Evolutionary conservation across 2,888 invertebrate species (phyloP).

Genomic region (Dicranocentrus wangi): DNA sequence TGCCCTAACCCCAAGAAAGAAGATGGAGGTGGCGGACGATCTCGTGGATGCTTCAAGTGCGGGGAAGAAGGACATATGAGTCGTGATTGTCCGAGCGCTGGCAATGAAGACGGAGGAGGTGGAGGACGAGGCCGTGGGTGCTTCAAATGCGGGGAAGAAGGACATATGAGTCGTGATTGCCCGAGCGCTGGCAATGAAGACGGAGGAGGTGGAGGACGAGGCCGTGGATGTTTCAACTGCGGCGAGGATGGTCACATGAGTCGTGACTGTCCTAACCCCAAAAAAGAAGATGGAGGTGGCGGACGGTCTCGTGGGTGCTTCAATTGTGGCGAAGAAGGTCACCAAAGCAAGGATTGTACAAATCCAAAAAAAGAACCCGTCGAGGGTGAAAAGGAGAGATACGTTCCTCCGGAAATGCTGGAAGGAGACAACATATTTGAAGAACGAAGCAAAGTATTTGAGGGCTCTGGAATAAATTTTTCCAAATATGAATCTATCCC

Average conservation of each 20-base stretch:
- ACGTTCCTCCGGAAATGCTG: conserved; percentile 82
- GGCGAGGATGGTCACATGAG: conserved; percentile 64
- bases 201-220: conserved; percentile 35
- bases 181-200: conserved; percentile 10
- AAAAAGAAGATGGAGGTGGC: conserved; percentile 17
- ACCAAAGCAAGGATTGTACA: conserved; percentile 11
- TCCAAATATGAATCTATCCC: conserved; percentile 90
- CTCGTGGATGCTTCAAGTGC: conserved; percentile 30
- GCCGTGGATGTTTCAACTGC: conserved; percentile 67
- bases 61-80: conserved; percentile 36
- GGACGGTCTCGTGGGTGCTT: conserved; percentile 14
- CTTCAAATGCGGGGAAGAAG: conserved; percentile 34
- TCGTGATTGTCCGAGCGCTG: conserved; percentile 11
- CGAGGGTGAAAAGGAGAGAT: conserved; percentile 64
- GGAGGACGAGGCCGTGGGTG: conserved; percentile 25
- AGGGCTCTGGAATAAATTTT: conserved; percentile 92
- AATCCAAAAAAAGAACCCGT: conserved; percentile 12
- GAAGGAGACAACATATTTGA: conserved; percentile 79
- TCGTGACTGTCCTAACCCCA: conserved; percentile 60
- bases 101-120: conserved; percentile 11
- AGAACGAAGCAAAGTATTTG: conserved; percentile 79
- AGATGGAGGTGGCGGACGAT: conserved; percentile 32
- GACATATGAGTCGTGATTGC: conserved; percentile 23
- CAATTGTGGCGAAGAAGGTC: conserved; percentile 32
- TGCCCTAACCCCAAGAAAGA: conserved; percentile 43